Conservation (phyloP, 2,797 vertebrate species). For the Lepilemur septentrionalis region DNA sequence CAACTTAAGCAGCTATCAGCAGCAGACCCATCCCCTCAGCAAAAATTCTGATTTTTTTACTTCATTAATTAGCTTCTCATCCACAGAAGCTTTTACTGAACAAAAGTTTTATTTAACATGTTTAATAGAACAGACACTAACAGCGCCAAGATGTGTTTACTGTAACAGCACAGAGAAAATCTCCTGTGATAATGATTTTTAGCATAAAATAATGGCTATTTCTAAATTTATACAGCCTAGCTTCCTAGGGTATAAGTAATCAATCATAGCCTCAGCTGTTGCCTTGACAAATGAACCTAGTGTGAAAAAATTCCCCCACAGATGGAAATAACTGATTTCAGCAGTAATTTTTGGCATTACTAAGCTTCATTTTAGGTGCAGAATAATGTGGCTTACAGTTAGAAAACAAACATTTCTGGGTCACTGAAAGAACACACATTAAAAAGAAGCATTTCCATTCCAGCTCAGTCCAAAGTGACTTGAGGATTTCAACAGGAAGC, state of each 20-base stretch:
- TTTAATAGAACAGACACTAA: not conserved
- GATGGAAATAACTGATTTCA: not conserved
- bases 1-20: not conserved
- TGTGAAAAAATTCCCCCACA: not conserved
- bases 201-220: not conserved
- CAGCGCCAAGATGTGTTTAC: not conserved
- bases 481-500: not conserved
- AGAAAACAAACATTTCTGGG: not conserved
- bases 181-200: not conserved
- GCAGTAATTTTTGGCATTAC: not conserved
- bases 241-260: not conserved
- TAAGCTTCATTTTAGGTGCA: not conserved
- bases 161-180: not conserved
- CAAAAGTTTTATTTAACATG: not conserved
- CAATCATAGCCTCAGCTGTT: not conserved
- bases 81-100: not conserved
- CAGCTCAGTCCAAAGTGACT: not conserved
- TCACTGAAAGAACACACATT: not conserved
- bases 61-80: conserved; percentile 11
- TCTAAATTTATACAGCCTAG: not conserved
- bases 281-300: conserved; percentile 34
- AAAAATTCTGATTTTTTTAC: not conserved
- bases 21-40: not conserved
- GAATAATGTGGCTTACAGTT: not conserved
- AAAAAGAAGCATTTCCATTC: not conserved